Evolutionary conservation across 92 coral and sea anemone species (phyloP), one percentile per base, ranked within the genome.

Genomic region (Nematostella vectensis): DNA sequence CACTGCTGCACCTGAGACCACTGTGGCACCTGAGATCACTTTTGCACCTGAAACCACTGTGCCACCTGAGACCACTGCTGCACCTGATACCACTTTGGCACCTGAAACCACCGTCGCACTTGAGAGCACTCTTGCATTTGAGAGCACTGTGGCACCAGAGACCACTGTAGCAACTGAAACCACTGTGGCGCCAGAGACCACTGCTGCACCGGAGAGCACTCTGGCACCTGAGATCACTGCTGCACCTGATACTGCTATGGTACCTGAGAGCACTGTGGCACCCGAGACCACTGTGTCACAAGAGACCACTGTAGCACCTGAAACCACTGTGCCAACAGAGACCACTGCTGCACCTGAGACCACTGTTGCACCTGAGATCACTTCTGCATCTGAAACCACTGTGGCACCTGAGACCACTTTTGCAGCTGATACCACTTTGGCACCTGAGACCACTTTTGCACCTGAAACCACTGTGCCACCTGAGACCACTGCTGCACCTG

Each of bases 21-120:
- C 37, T 12, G 4, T 16, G 9, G 36, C 59, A 23, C 36, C 39
- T 54, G 59, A 25, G 3, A 28, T 19, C 19, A 54, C 37, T 29
- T 36, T 17, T 23, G 33, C 37, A 54, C 59, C 59, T 23, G 59
- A 54, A 54, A 25, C 22, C 20, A 28, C 47, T 12, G 4, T 3
- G 9, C 4, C 59, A 54, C 59, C 59, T 54, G 39, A 25, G 11
- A 28, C 59, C 36, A 54, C 59, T 3, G 59, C 59, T 23, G 59
- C 24, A 57, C 63, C 63, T 30, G 59, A 25, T 11, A 28, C 59
- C 36, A 54, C 59, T 4, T 2, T 2, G 9, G 38, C 39, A 54
- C 59, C 59, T 23, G 59, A 2, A 25, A 17, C 18, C 3, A 21
- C 10, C 3, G 36, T 27, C 12, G 59, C 24, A 57, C 51, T 50